Conservation (phyloP, 2,797 vertebrate species). For the Gouania willdenowi region DNA sequence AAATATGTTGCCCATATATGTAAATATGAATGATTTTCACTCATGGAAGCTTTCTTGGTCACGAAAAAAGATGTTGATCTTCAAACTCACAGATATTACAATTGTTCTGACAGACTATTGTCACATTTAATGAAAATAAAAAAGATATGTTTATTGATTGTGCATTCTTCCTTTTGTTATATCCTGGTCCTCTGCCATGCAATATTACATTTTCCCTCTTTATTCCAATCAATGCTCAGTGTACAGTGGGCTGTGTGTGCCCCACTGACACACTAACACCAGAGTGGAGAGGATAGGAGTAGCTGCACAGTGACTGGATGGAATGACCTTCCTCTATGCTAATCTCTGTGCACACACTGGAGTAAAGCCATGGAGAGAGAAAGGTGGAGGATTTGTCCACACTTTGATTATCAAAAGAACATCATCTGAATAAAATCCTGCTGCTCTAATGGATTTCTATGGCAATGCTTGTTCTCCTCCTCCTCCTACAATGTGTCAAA, state of each 20-base stretch:
- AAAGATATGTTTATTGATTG: neutral
- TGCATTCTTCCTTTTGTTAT: neutral
- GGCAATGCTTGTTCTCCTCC: constrained; percentile 2
- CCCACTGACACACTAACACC: constrained; percentile 69
- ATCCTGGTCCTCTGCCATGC: constrained; percentile 2
- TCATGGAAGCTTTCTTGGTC: too few relatives aligned
- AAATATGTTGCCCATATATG: too few relatives aligned
- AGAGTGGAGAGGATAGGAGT: constrained; percentile 41
- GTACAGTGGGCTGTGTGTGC: constrained; percentile 19
- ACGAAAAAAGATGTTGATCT: too few relatives aligned
- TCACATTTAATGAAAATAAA: too few relatives aligned
- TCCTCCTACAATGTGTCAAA: constrained; percentile 38
- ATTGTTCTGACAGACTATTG: too few relatives aligned
- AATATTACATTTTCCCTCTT: constrained; percentile 9
- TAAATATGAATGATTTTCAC: too few relatives aligned
- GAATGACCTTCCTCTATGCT: constrained; percentile 60
- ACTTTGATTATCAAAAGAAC: constrained; percentile 30
- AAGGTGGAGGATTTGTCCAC: constrained; percentile 25
- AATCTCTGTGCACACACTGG: constrained; percentile 41
- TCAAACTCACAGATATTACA: too few relatives aligned
- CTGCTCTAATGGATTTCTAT: neutral
- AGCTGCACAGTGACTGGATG: constrained; percentile 24
- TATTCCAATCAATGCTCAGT: constrained; percentile 29
- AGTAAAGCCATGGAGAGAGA: constrained; percentile 6
- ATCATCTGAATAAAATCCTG: constrained; percentile 28